Evolutionary conservation across 2,797 vertebrate species (phyloP).

Genomic region (Scarus forsteni): DNA sequence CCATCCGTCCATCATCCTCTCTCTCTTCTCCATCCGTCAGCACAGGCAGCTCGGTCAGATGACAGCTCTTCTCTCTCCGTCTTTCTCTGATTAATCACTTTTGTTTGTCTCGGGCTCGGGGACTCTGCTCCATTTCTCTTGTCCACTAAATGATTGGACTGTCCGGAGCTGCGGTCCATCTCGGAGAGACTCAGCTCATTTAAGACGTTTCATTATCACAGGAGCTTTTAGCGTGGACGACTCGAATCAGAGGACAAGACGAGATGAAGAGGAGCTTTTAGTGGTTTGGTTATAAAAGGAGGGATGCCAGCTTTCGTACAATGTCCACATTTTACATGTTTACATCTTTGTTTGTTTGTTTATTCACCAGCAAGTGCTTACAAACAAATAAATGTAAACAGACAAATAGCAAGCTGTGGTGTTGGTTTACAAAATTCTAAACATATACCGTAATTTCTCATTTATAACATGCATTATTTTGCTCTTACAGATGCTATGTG

Average conservation of each 20-base stretch:
- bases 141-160: slow-evolving; percentile 35
- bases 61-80: slow-evolving; percentile 17
- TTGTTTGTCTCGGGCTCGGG: slow-evolving; percentile 20
- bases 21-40: slow-evolving; percentile 25
- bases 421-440: no score
- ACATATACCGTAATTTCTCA: no score
- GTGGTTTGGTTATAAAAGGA: slow-evolving; percentile 14
- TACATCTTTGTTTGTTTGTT: no score
- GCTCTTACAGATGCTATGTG: no score
- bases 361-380: no score
- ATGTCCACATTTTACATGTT: no score
- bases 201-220: slow-evolving; percentile 56
- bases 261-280: slow-evolving; percentile 48
- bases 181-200: slow-evolving; percentile 43
- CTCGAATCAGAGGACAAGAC: neutral
- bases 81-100: slow-evolving; percentile 48
- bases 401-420: no score
- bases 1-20: slow-evolving; percentile 3
- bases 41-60: slow-evolving; percentile 27
- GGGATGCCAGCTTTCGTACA: neutral
- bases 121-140: slow-evolving; percentile 27
- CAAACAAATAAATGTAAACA: no score
- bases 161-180: slow-evolving; percentile 20
- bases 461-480: no score
- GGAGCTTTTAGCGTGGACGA: slow-evolving; percentile 14